Percentiles rank a stretch among this genome's conserved stretches.
These are phyloP conservation scores for Scaeva pyrastri DNA, from an alignment of 2,888 invertebrate species.

Conservation along the genomic window DNA sequence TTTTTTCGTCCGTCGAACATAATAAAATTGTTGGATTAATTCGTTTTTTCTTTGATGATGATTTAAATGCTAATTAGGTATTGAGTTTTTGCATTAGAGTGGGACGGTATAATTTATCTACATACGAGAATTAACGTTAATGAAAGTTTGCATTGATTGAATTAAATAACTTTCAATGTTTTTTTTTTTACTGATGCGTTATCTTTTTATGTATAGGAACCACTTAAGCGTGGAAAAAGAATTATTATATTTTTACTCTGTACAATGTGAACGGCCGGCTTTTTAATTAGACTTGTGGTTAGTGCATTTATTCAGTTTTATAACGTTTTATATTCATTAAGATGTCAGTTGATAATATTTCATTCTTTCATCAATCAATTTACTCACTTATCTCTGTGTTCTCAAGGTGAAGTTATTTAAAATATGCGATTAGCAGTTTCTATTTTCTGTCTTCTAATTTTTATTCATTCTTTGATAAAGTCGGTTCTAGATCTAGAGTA, in stretches of 20 bases:
- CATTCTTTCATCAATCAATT: constrained; percentile 27
- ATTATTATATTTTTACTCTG: constrained; percentile 10
- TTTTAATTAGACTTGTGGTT: constrained; percentile 28
- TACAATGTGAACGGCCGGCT: no score
- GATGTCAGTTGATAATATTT: constrained; percentile 44
- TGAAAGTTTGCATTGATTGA: constrained; percentile 40
- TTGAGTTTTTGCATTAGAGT: background rate
- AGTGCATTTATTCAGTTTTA: no score
- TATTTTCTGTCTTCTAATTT: background rate
- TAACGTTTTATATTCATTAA: no score
- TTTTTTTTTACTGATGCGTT: constrained; percentile 29
- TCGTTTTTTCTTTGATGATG: constrained; percentile 12
- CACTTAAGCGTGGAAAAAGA: constrained; percentile 24
- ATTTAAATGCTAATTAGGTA: constrained; percentile 52
- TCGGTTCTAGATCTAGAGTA: background rate
- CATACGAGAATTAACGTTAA: constrained; percentile 3
- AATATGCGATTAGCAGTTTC: constrained; percentile 31
- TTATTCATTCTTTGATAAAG: constrained; percentile 30
- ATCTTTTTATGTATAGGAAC: constrained; percentile 18
- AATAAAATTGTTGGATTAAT: constrained; percentile 18
- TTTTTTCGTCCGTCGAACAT: background rate
- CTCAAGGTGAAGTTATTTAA: constrained; percentile 47
- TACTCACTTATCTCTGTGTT: constrained; percentile 28
- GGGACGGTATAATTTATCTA: constrained; percentile 49
- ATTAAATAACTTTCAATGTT: constrained; percentile 10